Percentiles rank a stretch among this genome's conserved stretches.
Evolutionary conservation across 2,113 vertebrate genomes (phyloP).

Genomic region (Australoheros scitulus): DNA sequence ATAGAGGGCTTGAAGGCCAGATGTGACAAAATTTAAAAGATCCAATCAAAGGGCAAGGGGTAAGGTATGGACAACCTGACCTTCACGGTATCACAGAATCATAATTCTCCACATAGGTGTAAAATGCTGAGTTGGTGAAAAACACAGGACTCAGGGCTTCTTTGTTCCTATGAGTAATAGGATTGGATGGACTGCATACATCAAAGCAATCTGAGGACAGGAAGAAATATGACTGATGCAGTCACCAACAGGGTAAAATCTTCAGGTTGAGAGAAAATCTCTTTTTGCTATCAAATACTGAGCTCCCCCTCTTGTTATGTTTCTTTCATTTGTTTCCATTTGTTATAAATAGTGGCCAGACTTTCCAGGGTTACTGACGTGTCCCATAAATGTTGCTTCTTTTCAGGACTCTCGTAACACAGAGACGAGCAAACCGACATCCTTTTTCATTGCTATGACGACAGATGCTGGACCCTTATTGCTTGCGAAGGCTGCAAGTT

Average conservation of each 20-base stretch:
- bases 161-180: constrained; percentile 57
- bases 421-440: neutral
- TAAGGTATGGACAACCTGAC: constrained; percentile 42
- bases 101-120: constrained; percentile 35
- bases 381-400: constrained; percentile 9
- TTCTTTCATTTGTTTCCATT: constrained; percentile 37
- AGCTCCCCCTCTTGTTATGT: constrained; percentile 30
- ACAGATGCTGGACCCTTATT: neutral
- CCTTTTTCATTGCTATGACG: neutral
- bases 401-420: constrained; percentile 11
- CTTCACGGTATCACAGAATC: constrained; percentile 51
- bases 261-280: constrained; percentile 50
- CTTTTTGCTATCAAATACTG: constrained; percentile 16
- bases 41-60: constrained; percentile 47
- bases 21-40: constrained; percentile 39
- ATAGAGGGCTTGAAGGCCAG: constrained; percentile 26
- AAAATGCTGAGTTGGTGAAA: constrained; percentile 61
- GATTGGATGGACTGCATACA: constrained; percentile 51
- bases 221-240: constrained; percentile 65
- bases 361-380: constrained; percentile 26
- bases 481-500: neutral
- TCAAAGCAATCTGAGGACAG: constrained; percentile 65
- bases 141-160: constrained; percentile 32
- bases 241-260: constrained; percentile 50
- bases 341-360: constrained; percentile 12